phyloP scores from a whole-genome alignment of 2,888 invertebrate species.

The Aspidiotus destructor region DNA sequence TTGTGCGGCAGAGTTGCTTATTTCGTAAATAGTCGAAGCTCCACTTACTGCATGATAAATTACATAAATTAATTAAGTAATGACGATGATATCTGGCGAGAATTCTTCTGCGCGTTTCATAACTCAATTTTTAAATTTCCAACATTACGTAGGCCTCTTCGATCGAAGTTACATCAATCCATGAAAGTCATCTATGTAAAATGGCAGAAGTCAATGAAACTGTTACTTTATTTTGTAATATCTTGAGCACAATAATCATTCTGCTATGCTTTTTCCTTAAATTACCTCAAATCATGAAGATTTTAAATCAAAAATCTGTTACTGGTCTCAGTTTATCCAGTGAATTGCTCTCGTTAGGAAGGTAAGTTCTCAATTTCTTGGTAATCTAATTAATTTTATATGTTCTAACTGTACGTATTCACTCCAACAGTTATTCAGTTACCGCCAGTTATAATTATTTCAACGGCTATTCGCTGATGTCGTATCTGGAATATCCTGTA shows the following conservation, averaged over 20 bases:
- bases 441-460: constrained; percentile 71
- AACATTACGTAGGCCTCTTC: too few species aligned
- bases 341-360: constrained; percentile 57
- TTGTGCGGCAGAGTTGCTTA: too few species aligned
- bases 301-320: constrained; percentile 48
- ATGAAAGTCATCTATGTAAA: too few species aligned
- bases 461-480: constrained; percentile 61
- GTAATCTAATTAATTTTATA: background rate
- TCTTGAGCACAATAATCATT: constrained; percentile 63
- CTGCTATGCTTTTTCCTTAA: constrained; percentile 66
- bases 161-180: too few species aligned
- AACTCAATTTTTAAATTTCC: too few species aligned
- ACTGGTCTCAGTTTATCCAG: constrained; percentile 59
- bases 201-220: too few species aligned
- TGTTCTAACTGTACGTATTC: constrained; percentile 31
- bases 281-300: constrained; percentile 67
- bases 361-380: constrained; percentile 45
- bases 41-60: too few species aligned
- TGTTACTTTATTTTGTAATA: background rate
- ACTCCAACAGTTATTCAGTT: constrained; percentile 61
- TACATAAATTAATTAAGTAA: too few species aligned
- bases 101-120: too few species aligned
- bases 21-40: too few species aligned
- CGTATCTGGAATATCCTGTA: constrained; percentile 76
- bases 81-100: too few species aligned